Evolutionary conservation across 2,797 vertebrate genomes (phyloP).

Genomic region (Chelonia mydas): DNA sequence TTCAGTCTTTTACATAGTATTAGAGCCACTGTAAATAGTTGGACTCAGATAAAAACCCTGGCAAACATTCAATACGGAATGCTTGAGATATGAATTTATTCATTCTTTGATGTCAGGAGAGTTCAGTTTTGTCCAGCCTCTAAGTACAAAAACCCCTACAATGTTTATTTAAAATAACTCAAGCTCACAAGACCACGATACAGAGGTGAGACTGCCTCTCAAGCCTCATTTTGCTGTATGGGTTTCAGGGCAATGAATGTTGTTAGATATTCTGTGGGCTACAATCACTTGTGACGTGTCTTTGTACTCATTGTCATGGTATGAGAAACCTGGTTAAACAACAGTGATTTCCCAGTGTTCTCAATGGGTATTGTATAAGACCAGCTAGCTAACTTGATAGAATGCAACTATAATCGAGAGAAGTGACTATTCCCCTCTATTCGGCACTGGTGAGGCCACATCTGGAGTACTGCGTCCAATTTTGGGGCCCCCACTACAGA

Average conservation of each 20-base stretch:
- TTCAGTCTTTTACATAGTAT: conserved; percentile 70
- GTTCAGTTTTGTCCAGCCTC: conserved; percentile 45
- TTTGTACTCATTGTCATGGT: background rate
- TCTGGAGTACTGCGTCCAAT: too few species aligned
- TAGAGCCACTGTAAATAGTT: conserved; percentile 74
- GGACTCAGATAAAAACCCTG: conserved; percentile 73
- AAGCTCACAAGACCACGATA: background rate
- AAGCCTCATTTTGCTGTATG: background rate
- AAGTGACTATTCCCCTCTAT: too few species aligned
- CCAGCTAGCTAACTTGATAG: background rate
- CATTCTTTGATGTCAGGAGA: conserved; percentile 67
- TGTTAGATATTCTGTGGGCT: background rate
- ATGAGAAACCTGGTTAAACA: background rate
- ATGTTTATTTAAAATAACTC: background rate
- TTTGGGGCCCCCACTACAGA: too few species aligned
- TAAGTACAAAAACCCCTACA: conserved; percentile 20
- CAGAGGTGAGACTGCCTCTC: background rate
- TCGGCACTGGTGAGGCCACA: too few species aligned
- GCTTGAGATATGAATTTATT: conserved; percentile 71
- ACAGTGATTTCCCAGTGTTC: background rate
- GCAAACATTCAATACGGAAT: conserved; percentile 74
- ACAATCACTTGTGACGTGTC: background rate
- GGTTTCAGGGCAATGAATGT: accelerated
- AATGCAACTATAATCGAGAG: background rate
- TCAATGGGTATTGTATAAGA: background rate